Base-by-base conservation (phyloP, 2,888 invertebrate species). In the Fragum whitleyi region DNA sequence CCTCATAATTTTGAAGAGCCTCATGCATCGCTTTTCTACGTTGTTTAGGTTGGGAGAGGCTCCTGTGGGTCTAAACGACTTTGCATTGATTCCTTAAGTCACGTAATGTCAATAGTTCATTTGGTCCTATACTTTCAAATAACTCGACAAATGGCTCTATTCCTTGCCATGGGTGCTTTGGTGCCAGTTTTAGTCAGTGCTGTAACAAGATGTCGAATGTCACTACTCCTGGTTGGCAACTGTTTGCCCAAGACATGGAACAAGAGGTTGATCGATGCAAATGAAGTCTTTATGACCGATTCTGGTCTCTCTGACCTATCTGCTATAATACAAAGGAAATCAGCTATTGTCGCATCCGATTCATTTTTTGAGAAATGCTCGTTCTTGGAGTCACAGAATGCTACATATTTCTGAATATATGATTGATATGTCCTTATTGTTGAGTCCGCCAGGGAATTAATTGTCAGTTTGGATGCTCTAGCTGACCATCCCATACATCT, bases 401-500 rank as follows among this genome's bases (percentile, higher is more conserved):
- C 14, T 21, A 74, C 55, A 28, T 67, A 68, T 32, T 55, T 65
- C 19, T 74, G n/a, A 14, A 74, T 51, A 39, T 21, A 67, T n/a
- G 19, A 21, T 9, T 69, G 11, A 47, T 70, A 76, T 14, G 76
- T 29, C 23, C 28, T 47, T 32, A 76, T 36, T 2, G 76, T 76
- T 21, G 70, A 55, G 6, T 67, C 36, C 16, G 55, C 74, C 36
- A 67, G 21, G 11, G 68, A 36, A 28, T 9, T 1, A 5, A 57
- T 74, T n/a, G 55, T 36, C 23, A 39, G 51, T 47, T n/a, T 68
- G 1, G 57, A 68, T 1, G 53, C 32, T 1, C n/a, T 19, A 14
- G 2, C 23, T 2, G 74, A 75, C 75, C 75, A 75, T 21, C 69
- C 59, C 9, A n/a, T 21, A 51, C 61, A 21, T 67, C 39, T n/a